phyloP scores from a whole-genome alignment of 2,888 invertebrate species.

The Acanthosepion pharaonis region DNA sequence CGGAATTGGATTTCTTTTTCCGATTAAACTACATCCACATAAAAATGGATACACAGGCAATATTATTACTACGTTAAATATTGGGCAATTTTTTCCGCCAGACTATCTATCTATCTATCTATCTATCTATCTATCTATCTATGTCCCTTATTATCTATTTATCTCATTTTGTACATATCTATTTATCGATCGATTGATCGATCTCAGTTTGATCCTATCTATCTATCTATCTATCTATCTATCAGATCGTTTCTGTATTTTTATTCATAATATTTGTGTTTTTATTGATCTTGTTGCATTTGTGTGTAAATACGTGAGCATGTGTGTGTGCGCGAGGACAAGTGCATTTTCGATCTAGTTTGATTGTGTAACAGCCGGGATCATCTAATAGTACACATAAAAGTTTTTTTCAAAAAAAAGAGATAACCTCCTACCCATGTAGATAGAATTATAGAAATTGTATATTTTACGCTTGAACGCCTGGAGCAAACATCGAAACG shows the following conservation, averaged over 20 bases:
- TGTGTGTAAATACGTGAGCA: neutral
- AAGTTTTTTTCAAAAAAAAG: neutral
- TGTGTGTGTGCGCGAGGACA: neutral
- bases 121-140: too few relatives aligned
- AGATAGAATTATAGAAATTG: neutral
- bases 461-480: neutral
- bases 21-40: too few relatives aligned
- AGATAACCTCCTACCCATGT: neutral
- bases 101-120: too few relatives aligned
- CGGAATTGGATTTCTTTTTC: too few relatives aligned
- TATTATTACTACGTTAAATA: too few relatives aligned
- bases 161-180: too few relatives aligned
- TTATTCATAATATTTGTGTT: neutral
- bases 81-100: too few relatives aligned
- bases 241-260: neutral
- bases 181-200: too few relatives aligned
- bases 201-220: too few relatives aligned
- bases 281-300: accelerated
- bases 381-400: neutral
- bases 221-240: neutral
- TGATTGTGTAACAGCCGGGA: neutral
- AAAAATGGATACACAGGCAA: too few relatives aligned
- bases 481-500: neutral
- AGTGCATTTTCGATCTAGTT: neutral
- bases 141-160: too few relatives aligned